Evolutionary conservation across 1,140 invertebrate species (phyloP), one percentile per base, ranked within the genome.

Genomic region (Hyles euphorbiae): DNA sequence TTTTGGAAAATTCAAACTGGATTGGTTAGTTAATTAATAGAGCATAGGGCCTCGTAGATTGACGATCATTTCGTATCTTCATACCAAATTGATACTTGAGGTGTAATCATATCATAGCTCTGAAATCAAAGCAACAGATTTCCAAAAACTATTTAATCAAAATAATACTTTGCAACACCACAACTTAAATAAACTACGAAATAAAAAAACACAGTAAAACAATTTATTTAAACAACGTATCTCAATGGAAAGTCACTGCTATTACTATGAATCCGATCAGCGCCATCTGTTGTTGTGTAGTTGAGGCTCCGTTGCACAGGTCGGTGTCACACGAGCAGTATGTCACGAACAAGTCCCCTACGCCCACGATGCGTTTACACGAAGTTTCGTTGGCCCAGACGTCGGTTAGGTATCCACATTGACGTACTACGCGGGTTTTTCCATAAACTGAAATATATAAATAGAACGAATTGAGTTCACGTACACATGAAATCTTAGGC

Each of bases 281-380:
- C 52, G 58, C 55, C 67, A 74, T 68, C 58, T 72, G 12, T 56
- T 34, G 49, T 65, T 33, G 22, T 58, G 36, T n/a, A 3, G 22
- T 33, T 3, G 68, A 63, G 34, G 90, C 91, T 32, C 82, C 74
- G 70, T 96, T 96, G 83, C 95, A 96, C 4, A 94, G 87, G 67
- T 94, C 92, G 6, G 90, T 90, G 61, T 92, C 92, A 74, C 95
- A 96, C 33, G 94, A 90, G 79, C 95, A 96, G 72, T 96, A 96
- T 3, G 87, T 86, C 47, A 93, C 91, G 50, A 92, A 91, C 1
- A 96, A 91, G 58, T 96, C 94, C 58, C 94, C 93, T 4, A 93
- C 95, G 7, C 95, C 95, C 0, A 91, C 90, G 63, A 94, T 91
- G 65, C 82, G 88, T 43, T 92, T 69, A 73, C 95, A 96, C 10